These are phyloP conservation scores for Zaprionus inermis DNA, from an alignment of 1,140 invertebrate species.

Conservation along the genomic window DNA sequence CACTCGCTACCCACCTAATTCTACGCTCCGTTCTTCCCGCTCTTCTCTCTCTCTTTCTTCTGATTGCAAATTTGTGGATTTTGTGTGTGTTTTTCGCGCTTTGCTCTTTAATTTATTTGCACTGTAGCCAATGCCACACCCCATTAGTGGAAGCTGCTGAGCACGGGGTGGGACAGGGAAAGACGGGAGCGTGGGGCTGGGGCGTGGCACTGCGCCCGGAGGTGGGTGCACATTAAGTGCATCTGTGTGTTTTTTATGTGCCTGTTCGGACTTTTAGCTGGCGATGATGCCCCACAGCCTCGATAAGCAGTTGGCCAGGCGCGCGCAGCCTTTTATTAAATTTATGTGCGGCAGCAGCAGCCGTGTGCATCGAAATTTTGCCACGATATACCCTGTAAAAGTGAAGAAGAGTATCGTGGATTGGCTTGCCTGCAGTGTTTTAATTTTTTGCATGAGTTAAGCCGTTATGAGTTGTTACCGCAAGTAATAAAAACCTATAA, in stretches of 20 bases:
- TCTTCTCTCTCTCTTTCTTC: constrained; percentile 9
- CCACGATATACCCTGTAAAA: constrained; percentile 32
- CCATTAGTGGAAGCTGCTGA: constrained; percentile 49
- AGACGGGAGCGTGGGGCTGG: no score
- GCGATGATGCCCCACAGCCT: constrained; percentile 34
- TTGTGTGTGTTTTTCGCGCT: constrained; percentile 64
- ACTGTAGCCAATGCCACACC: constrained; percentile 74
- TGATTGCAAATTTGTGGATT: constrained; percentile 32
- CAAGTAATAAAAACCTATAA: no score
- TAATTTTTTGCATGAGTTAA: no score
- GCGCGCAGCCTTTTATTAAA: constrained; percentile 73
- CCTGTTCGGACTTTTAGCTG: no score
- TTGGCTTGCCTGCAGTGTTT: not conserved
- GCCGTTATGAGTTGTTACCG: no score
- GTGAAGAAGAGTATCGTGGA: not conserved
- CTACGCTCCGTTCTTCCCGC: not conserved
- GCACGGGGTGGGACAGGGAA: not conserved
- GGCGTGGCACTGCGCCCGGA: constrained; percentile 13
- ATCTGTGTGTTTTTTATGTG: constrained; percentile 41
- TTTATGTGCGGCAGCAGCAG: constrained; percentile 60
- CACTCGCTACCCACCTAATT: constrained; percentile 19
- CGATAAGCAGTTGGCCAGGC: constrained; percentile 47
- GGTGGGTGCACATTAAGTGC: constrained; percentile 50
- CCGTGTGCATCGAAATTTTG: constrained; percentile 36
- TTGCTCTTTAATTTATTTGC: constrained; percentile 80